Evolutionary conservation across 2,888 invertebrate species (phyloP).

Genomic region (Spisula solida): DNA sequence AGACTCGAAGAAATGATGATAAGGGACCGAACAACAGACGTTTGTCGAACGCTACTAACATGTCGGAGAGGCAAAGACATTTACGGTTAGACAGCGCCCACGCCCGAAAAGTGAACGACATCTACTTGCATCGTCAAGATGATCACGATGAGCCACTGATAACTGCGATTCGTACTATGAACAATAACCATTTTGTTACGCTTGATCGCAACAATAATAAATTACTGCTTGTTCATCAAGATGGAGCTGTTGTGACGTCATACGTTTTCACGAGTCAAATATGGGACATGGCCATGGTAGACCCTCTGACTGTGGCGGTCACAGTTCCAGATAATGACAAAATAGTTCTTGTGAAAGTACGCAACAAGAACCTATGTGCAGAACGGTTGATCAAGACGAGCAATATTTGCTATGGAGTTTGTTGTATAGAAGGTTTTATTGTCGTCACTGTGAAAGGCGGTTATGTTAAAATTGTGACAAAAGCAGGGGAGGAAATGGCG

Average conservation of each 20-base stretch:
- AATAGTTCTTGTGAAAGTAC: constrained; percentile 64
- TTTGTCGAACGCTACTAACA: constrained; percentile 44
- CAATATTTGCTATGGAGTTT: constrained; percentile 66
- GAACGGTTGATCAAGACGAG: constrained; percentile 67
- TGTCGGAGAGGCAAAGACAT: constrained; percentile 25
- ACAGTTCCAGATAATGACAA: constrained; percentile 70
- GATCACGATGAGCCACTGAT: constrained; percentile 68
- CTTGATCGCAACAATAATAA: constrained; percentile 69
- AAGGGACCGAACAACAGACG: constrained; percentile 34
- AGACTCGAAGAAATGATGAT: not conserved
- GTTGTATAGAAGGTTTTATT: constrained; percentile 62
- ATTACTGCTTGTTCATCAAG: constrained; percentile 61
- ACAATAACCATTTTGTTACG: constrained; percentile 61
- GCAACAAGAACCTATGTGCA: constrained; percentile 62
- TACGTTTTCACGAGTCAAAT: constrained; percentile 69
- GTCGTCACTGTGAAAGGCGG: constrained; percentile 70
- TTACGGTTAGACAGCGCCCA: constrained; percentile 35
- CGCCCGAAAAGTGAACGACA: constrained; percentile 62
- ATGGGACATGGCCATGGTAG: constrained; percentile 69
- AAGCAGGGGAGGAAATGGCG: constrained; percentile 67
- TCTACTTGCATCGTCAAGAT: constrained; percentile 62
- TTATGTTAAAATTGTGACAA: constrained; percentile 66
- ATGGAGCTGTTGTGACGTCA: constrained; percentile 62
- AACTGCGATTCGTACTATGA: constrained; percentile 60
- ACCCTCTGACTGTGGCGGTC: constrained; percentile 60